Percentiles rank a stretch among this genome's conserved stretches.
phyloP scores from a whole-genome alignment of 2,888 invertebrate genomes.

The Leptinotarsa tumamoca region DNA sequence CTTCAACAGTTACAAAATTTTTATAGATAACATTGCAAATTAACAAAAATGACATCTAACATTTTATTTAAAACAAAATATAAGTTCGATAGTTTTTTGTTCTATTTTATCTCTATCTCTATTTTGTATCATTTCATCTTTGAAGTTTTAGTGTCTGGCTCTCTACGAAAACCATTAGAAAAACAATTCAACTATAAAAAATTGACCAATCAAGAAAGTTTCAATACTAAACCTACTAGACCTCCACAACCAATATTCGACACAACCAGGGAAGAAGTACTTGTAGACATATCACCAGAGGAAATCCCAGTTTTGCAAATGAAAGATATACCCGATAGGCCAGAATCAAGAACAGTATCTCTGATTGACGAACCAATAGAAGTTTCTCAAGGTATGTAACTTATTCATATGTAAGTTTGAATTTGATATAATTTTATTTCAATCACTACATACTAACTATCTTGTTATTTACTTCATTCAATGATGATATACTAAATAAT shows the following conservation, averaged over 20 bases:
- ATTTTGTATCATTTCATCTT: not conserved
- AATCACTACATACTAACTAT: no score
- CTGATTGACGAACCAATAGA: slow-evolving; percentile 82
- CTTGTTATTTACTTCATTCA: no score
- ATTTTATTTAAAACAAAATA: no score
- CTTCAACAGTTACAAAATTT: no score
- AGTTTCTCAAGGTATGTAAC: slow-evolving; percentile 70
- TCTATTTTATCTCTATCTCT: not conserved
- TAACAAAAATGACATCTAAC: no score
- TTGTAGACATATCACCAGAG: slow-evolving; percentile 81
- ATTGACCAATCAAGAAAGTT: slow-evolving; percentile 76
- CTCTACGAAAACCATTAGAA: slow-evolving; percentile 54
- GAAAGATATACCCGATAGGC: slow-evolving; percentile 36
- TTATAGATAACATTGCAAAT: no score
- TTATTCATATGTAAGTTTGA: not conserved
- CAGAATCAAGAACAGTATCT: slow-evolving; percentile 64
- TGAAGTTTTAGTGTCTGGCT: slow-evolving; percentile 48
- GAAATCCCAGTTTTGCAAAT: slow-evolving; percentile 39
- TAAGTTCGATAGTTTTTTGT: no score
- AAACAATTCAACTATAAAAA: slow-evolving; percentile 88
- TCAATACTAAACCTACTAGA: slow-evolving; percentile 62
- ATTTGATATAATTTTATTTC: no score
- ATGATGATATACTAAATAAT: no score
- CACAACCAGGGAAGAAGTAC: slow-evolving; percentile 71
- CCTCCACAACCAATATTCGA: slow-evolving; percentile 65